Base-by-base conservation (phyloP, 1,140 invertebrate species). In the Uloborus diversus region DNA sequence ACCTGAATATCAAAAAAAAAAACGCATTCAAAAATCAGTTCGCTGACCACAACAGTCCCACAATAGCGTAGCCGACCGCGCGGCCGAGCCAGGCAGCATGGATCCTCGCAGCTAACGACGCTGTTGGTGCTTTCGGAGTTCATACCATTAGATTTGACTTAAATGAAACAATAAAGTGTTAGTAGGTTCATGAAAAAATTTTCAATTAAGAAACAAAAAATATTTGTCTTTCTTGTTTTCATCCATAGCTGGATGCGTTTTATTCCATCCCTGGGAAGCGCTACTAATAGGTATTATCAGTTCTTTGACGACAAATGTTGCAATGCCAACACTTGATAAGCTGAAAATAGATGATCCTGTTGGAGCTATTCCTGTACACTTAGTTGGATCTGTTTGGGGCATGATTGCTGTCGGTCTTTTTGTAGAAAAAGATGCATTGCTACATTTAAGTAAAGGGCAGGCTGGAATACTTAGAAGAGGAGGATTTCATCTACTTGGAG, bases 301-400 rank as follows among this genome's bases (percentile, higher is more conserved):
- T 0, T 93, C 90, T 0, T 85, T 91, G 1, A 87, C 96, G 20
- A 91, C 92, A 0, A 92, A 93, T 53, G 59, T 90, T 0, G 87
- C 89, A 0, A 91, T 92, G 86, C 92, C 92, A 0, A 80, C 94
- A 0, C 89, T 97, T 49, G 94, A 96, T 84, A 89, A 85, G 82
- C 82, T 95, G 30, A 89, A 90, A n/a, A 91, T 97, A 1, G 96
- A 97, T 84, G 96, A 98, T 88, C 96, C 96, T 0, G 95, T 97
- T 0, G 94, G 94, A 9, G 95, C 95, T 0, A 92, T 93, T 28
- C 90, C 94, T 4, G 95, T 97, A 7, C 96, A 98, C 85, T 94
- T 94, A 84, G 69, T 83, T 17, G 83, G 84, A 2, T 86, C 86
- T 0, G 66, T 85, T n/a, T 87, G 86, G 85, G 86, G 93, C 9